Evolutionary conservation across 2,797 vertebrate species (phyloP).

Genomic region (Percopsis omiscomaycus): DNA sequence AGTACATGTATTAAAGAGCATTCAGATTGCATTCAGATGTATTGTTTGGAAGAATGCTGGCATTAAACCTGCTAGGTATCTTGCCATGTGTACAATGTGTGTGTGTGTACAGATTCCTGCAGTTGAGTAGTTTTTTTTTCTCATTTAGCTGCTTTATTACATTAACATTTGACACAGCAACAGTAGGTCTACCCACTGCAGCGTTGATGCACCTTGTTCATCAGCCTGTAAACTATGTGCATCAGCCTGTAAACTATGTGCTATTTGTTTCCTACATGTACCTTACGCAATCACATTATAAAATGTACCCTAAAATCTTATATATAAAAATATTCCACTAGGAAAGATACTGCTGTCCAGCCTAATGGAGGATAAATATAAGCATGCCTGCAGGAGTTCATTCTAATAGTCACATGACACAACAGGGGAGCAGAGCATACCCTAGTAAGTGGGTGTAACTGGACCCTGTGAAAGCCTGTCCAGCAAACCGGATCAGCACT

Average conservation of each 20-base stretch:
- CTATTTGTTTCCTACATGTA: too few relatives aligned
- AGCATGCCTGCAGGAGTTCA: background rate
- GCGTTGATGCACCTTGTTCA: background rate
- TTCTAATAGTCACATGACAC: background rate
- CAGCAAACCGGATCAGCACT: background rate
- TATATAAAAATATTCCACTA: background rate
- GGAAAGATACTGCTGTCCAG: background rate
- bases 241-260: too few relatives aligned
- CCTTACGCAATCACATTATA: background rate
- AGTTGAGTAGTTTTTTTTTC: too few relatives aligned
- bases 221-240: background rate
- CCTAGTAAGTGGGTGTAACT: background rate
- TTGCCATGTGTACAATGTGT: too few relatives aligned
- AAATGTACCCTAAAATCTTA: background rate
- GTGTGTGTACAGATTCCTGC: too few relatives aligned
- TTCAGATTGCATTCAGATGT: too few relatives aligned
- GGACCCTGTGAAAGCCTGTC: background rate
- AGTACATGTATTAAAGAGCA: too few relatives aligned
- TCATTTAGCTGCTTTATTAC: too few relatives aligned
- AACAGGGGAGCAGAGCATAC: background rate
- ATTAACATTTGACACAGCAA: background rate
- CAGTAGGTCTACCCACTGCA: background rate
- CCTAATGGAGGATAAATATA: background rate
- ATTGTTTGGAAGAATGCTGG: too few relatives aligned
- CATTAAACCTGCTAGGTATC: too few relatives aligned